Evolutionary conservation across 2,888 invertebrate species (phyloP), one percentile per base, ranked within the genome.

Genomic region (Plemyria rubiginata): DNA sequence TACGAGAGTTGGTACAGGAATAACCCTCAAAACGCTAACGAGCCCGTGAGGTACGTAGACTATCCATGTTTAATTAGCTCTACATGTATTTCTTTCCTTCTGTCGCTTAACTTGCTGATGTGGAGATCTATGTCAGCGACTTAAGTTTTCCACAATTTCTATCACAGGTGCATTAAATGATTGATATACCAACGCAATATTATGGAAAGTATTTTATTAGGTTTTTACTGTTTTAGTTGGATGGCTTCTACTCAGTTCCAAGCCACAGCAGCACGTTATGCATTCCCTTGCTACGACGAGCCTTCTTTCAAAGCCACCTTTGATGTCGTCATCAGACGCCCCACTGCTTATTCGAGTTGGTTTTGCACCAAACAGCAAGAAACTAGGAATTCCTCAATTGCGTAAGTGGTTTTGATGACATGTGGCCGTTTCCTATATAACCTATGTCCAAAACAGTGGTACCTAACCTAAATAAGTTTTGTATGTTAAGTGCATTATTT

Each of bases 221-320:
- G 13, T 22, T 11, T 28, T 45, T 45, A 6, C 40, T 40, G 9
- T 63, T 79, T 78, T 16, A 94, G 94, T 45, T 94, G 92, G 92
- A 86, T 94, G 81, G 95, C 94, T 0, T 92, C 95, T 0, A 96
- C 96, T 0, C 96, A 96, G 74, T 96, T 96, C 77, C 93, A 96
- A 84, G 93, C 95, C 0, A 94, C 94, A 1, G 86, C 95, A 62
- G 96, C 96, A 0, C 94, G 96, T 16, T 90, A 90, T 70, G 96
- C 95, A 0, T 96, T 97, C 81, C 97, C 97, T 28, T 95, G 96
- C 73, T 96, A 97, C 73, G 97, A 97, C 75, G 96, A 97, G 71
- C 97, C 97, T 0, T 94, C 94, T n/a, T 96, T 96, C 78, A 97
- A 97, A 78, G 96, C 97, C 0, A 95, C 93, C 6, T 97, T 97